Percentiles rank a stretch among this genome's conserved stretches.
These are phyloP conservation scores for Drosophila cardini DNA, from an alignment of 1,140 invertebrate species.

Conservation along the genomic window DNA sequence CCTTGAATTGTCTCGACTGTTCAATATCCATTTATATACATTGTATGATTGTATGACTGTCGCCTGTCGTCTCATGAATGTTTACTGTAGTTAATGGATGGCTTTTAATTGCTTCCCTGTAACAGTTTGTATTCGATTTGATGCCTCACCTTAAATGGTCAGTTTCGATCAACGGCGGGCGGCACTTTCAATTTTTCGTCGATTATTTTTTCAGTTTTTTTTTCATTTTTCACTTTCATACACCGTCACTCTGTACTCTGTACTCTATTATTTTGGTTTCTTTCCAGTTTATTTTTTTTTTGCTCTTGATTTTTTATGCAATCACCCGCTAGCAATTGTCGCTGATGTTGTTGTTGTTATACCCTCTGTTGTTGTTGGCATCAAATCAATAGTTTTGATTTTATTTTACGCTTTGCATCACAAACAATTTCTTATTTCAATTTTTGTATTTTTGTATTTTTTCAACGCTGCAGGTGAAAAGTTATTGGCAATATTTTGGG, in stretches of 20 bases:
- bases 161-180: conserved; percentile 14
- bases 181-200: conserved; percentile 55
- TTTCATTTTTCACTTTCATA: conserved; percentile 47
- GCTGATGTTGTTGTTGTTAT: conserved; percentile 46
- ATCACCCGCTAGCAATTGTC: conserved; percentile 52
- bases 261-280: conserved; percentile 16
- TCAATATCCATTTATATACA: not conserved
- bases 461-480: conserved; percentile 31
- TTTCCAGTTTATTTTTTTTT: conserved; percentile 25
- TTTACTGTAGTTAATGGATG: conserved; percentile 60
- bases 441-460: not conserved
- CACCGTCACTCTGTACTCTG: conserved; percentile 10
- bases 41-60: not conserved
- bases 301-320: conserved; percentile 68
- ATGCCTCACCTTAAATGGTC: conserved; percentile 47
- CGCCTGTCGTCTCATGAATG: conserved; percentile 39
- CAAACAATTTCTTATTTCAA: conserved; percentile 15
- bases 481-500: conserved; percentile 19
- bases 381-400: conserved; percentile 38
- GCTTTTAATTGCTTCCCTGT: conserved; percentile 61
- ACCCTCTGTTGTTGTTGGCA: conserved; percentile 26
- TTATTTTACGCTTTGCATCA: conserved; percentile 26
- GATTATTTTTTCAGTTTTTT: conserved; percentile 51
- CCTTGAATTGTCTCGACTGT: conserved; percentile 68
- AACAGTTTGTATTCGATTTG: conserved; percentile 44